Conservation (phyloP, 2,797 vertebrate genomes). For the Pangasius krempfi region DNA sequence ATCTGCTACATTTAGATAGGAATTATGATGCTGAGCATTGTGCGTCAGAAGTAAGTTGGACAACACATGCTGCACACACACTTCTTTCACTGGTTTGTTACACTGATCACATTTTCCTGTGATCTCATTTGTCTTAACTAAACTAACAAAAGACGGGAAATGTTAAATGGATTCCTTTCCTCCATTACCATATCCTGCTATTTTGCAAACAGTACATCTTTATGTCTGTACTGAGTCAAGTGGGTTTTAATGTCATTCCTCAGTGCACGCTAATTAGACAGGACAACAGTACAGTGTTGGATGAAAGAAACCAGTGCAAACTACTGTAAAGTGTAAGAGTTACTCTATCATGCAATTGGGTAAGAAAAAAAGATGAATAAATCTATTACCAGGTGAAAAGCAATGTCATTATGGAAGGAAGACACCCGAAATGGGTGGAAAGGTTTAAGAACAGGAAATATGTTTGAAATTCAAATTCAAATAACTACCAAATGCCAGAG, state of each 20-base stretch:
- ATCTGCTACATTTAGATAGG: neutral
- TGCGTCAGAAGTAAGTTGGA: neutral
- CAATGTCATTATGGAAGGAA: neutral
- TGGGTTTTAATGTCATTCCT: neutral
- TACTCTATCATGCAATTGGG: neutral
- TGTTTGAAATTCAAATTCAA: neutral
- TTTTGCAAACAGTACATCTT: neutral
- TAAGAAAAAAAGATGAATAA: neutral
- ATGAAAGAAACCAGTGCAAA: neutral
- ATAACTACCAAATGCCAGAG: neutral
- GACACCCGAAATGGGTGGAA: neutral
- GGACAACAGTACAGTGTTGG: neutral
- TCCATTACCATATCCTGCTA: neutral
- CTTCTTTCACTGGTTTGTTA: neutral
- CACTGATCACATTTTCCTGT: neutral
- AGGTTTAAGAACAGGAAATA: neutral
- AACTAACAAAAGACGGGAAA: neutral
- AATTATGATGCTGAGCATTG: neutral
- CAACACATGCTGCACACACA: neutral
- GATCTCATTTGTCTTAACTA: conserved; percentile 4
- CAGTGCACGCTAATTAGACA: neutral
- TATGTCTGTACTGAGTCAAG: neutral
- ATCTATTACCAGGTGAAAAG: neutral
- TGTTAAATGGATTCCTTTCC: neutral
- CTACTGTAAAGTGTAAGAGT: neutral